These are phyloP conservation scores for Empidonax alnorum DNA, from an alignment of 2,113 vertebrate species.

Conservation along the genomic window DNA sequence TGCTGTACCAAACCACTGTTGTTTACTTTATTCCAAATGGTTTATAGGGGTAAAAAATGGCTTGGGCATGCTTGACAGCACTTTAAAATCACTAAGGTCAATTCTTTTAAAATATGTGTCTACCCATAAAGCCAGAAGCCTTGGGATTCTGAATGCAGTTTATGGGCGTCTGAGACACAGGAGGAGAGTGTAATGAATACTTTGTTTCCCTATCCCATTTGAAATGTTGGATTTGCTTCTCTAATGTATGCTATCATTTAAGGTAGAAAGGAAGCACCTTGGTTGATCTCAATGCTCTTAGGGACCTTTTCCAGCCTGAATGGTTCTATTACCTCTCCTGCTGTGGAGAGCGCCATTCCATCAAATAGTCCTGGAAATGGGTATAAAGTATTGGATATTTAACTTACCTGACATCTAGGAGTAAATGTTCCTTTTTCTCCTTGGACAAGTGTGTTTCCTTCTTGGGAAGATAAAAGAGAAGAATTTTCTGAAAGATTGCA, in stretches of 20 bases:
- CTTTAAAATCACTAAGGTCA: not conserved
- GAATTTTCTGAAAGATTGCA: not conserved
- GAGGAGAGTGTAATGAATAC: not conserved
- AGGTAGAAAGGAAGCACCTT: not conserved
- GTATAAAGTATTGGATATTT: not conserved
- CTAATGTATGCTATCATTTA: not conserved
- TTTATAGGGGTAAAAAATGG: not conserved
- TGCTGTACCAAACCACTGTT: not conserved
- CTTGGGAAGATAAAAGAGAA: not conserved
- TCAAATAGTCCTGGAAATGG: not conserved
- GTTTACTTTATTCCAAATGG: not conserved
- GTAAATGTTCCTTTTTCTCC: not conserved
- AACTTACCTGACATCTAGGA: not conserved
- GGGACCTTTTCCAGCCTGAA: not conserved
- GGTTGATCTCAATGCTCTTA: not conserved
- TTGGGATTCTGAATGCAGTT: not conserved
- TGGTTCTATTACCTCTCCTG: not conserved
- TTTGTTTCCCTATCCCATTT: not conserved
- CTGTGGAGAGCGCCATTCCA: not conserved
- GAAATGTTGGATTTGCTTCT: not conserved
- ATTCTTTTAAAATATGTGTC: not conserved
- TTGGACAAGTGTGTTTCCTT: not conserved
- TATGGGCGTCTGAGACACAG: not conserved
- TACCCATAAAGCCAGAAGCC: not conserved
- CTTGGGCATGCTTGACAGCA: constrained; percentile 3